A percentile compares a stretch with the other conserved stretches of the same genome.
Conservation (phyloP, 2,113 vertebrate species). For the Leptocoma aspasia region DNA sequence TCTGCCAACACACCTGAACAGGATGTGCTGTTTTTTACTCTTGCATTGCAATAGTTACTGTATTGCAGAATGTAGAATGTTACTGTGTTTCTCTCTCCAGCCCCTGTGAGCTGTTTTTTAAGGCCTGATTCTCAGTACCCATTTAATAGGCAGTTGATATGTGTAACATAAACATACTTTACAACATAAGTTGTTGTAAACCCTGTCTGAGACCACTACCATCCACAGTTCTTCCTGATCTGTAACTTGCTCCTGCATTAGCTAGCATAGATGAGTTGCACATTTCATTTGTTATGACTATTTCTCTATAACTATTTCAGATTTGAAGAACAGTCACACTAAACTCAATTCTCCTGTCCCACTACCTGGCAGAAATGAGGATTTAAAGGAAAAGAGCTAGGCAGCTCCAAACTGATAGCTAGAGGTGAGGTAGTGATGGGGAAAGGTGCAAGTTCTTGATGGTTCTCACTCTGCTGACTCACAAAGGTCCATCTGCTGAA, state of each 20-base stretch:
- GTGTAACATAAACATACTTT: too few relatives aligned
- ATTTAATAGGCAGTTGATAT: not conserved
- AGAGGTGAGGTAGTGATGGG: conserved; percentile 25
- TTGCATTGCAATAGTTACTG: not conserved
- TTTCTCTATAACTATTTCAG: not conserved
- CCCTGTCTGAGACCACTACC: not conserved
- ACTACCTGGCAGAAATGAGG: conserved; percentile 16
- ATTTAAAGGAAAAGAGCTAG: conserved; percentile 22
- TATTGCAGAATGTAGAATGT: not conserved
- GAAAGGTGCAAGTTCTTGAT: not conserved
- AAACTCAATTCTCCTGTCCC: not conserved
- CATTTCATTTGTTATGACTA: not conserved
- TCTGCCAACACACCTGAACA: not conserved
- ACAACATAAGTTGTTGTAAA: not conserved
- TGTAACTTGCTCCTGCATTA: not conserved
- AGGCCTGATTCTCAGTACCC: not conserved
- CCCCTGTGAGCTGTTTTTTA: not conserved
- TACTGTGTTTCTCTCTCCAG: not conserved
- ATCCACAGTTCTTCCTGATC: not conserved
- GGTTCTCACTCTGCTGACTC: not conserved
- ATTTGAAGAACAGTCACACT: conserved; percentile 16
- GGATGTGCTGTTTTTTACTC: not conserved
- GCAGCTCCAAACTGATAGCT: conserved; percentile 25
- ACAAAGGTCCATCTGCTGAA: not conserved
- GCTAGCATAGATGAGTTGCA: not conserved